Conservation (phyloP, 2,888 invertebrate genomes). For the Pyrrhosoma nymphula region DNA sequence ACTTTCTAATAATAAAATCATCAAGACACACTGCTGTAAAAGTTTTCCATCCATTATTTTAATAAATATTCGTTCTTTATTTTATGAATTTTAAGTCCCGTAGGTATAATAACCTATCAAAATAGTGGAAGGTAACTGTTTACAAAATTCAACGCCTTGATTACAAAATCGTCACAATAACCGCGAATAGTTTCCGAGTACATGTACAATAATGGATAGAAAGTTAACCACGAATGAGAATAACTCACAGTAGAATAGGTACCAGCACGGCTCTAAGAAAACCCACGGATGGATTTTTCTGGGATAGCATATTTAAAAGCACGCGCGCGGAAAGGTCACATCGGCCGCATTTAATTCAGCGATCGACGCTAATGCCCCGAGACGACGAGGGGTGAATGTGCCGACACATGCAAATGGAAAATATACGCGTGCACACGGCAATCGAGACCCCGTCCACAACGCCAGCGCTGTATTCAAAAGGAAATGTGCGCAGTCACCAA, state of each 20-base stretch:
- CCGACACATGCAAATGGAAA: no score
- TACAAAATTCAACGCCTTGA: no score
- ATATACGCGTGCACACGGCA: no score
- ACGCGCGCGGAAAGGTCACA: not conserved
- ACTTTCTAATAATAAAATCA: no score
- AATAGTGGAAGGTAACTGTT: no score
- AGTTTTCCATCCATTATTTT: no score
- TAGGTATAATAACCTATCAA: no score
- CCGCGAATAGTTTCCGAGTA: not conserved
- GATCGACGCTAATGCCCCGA: not conserved
- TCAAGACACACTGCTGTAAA: no score
- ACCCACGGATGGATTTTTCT: not conserved
- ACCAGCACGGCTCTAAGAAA: not conserved
- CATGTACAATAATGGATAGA: not conserved
- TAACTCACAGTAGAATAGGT: not conserved
- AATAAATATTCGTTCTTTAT: no score
- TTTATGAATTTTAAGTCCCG: no score
- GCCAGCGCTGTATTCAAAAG: not conserved
- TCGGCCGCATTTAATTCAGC: not conserved
- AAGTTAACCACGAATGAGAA: not conserved
- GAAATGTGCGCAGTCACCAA: not conserved
- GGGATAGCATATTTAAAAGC: not conserved
- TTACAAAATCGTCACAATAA: not conserved
- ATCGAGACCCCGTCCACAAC: no score
- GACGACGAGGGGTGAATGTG: not conserved